These are phyloP conservation scores for Scaptodrosophila latifasciaeformis DNA, from an alignment of 2,888 invertebrate genomes.

Conservation along the genomic window DNA sequence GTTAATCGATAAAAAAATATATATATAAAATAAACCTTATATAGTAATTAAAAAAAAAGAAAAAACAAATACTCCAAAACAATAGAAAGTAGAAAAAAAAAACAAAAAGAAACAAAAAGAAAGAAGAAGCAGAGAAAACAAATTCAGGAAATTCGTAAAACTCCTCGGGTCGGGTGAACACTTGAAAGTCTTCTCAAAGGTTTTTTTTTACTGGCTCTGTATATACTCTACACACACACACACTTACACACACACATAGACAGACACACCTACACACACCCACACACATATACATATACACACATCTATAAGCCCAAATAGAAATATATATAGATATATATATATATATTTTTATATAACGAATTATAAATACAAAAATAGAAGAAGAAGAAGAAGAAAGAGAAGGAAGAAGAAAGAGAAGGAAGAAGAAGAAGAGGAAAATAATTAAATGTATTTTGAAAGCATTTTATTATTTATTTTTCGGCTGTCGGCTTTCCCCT, in stretches of 20 bases:
- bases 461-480: slow-evolving; percentile 65
- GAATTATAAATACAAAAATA: slow-evolving; percentile 8
- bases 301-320: too few species aligned
- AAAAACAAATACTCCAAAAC: background rate
- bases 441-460: slow-evolving; percentile 54
- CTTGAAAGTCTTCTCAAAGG: too few species aligned
- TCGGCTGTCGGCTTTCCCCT: slow-evolving; percentile 76
- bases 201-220: too few species aligned
- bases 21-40: too few species aligned
- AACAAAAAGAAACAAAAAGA: background rate
- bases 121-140: slow-evolving; percentile 16
- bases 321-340: too few species aligned
- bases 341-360: slow-evolving; percentile 17
- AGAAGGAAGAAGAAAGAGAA: too few species aligned
- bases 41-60: background rate
- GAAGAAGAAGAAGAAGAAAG: slow-evolving; percentile 22
- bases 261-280: too few species aligned
- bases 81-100: slow-evolving; percentile 11
- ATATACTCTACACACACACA: slow-evolving; percentile 20
- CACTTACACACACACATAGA: too few species aligned
- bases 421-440: slow-evolving; percentile 35
- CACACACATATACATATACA: too few species aligned
- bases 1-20: background rate
- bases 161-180: too few species aligned
- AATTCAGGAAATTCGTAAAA: too few species aligned